phyloP scores from a whole-genome alignment of 1,140 invertebrate species.

The Diabrotica virgifera region DNA sequence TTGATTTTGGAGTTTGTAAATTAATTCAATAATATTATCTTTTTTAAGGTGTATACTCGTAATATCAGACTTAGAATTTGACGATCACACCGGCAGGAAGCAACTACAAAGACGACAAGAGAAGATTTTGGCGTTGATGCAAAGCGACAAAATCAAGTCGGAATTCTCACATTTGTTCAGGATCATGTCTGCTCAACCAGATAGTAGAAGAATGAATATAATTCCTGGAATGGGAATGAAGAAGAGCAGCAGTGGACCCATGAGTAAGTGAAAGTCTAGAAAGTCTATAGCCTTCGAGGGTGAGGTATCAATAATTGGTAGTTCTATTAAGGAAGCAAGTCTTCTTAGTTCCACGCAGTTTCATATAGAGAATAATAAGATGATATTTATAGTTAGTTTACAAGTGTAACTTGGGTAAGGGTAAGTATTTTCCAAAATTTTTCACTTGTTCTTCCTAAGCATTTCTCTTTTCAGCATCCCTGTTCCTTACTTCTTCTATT shows the following conservation, averaged over 20 bases:
- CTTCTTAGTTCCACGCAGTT: too few relatives aligned
- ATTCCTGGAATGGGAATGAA: slow-evolving; percentile 38
- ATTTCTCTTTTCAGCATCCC: too few relatives aligned
- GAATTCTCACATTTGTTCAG: slow-evolving; percentile 43
- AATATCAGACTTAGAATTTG: slow-evolving; percentile 39
- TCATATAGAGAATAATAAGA: too few relatives aligned
- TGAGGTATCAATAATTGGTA: too few relatives aligned
- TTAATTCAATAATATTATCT: background rate
- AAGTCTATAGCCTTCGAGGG: too few relatives aligned
- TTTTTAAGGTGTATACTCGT: slow-evolving; percentile 35
- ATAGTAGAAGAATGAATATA: slow-evolving; percentile 41
- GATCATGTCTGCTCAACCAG: slow-evolving; percentile 42
- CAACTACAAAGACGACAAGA: slow-evolving; percentile 42
- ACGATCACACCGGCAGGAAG: slow-evolving; percentile 38
- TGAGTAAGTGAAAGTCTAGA: too few relatives aligned
- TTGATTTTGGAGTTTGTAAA: background rate
- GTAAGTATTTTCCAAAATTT: too few relatives aligned
- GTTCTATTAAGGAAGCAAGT: too few relatives aligned
- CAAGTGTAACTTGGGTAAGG: too few relatives aligned
- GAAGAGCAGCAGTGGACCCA: background rate
- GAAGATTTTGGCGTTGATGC: slow-evolving; percentile 41
- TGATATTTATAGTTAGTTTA: too few relatives aligned
- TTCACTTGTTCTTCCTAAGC: too few relatives aligned
- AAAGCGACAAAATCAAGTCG: slow-evolving; percentile 37
- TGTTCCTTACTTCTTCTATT: too few relatives aligned